These are phyloP conservation scores for Phorcus lineatus DNA, from an alignment of 2,888 invertebrate genomes.

Conservation along the genomic window DNA sequence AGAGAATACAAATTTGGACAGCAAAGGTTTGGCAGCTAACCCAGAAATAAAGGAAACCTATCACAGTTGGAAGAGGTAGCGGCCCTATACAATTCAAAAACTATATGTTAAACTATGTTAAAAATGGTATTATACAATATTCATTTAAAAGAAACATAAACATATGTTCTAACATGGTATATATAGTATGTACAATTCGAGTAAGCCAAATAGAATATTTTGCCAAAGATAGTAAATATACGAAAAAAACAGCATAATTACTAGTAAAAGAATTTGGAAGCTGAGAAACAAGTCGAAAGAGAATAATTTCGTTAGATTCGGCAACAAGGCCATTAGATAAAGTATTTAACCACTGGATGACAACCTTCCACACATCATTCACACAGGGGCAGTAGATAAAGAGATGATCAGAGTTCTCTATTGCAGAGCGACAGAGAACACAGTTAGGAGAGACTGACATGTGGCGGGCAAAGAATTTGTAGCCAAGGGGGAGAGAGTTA, in stretches of 20 bases:
- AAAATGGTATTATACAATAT: too few relatives aligned
- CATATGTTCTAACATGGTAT: too few relatives aligned
- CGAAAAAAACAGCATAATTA: background rate
- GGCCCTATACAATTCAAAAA: background rate
- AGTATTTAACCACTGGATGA: background rate
- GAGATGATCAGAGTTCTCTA: slow-evolving; percentile 7
- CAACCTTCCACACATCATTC: background rate
- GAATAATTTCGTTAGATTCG: background rate
- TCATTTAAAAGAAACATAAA: too few relatives aligned
- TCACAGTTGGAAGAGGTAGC: background rate
- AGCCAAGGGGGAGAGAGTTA: background rate
- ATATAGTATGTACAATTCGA: too few relatives aligned
- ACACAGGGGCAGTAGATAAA: background rate
- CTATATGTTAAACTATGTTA: too few relatives aligned
- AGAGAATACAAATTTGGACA: background rate
- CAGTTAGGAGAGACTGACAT: background rate
- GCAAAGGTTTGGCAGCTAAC: background rate
- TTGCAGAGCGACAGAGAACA: background rate
- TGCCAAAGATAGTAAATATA: background rate
- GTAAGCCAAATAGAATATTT: background rate
- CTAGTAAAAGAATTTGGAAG: background rate
- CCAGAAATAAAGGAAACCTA: background rate
- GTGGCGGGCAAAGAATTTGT: background rate
- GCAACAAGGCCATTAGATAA: background rate
- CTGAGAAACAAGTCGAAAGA: background rate